Evolutionary conservation across 2,797 vertebrate species (phyloP), one percentile per base, ranked within the genome.

Genomic region (Remorina albescens): DNA sequence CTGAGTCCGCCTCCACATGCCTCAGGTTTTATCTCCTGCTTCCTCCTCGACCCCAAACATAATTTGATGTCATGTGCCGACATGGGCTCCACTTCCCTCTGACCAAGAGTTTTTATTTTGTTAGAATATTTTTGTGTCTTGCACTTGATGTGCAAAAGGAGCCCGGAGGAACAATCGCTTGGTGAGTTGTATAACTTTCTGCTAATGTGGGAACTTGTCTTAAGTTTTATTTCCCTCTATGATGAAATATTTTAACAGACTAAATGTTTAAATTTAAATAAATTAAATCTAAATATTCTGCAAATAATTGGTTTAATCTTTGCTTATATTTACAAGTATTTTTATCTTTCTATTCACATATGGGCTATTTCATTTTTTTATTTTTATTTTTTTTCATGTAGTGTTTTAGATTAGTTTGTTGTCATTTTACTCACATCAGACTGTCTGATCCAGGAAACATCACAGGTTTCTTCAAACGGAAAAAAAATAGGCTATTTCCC

Each of bases 401-500:
- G 3, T 30, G 3, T 12, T 8, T 66, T 56, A 30, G 4, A 59
- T 76, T 42, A 44, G 18, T 57, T 56, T 60, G 19, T 39, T 62
- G 19, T 74, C 12, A 8, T 87, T 90, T 89, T n/a, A n/a, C 84
- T 92, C 77, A 80, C 75, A 81, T 81, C 64, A 82, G 82, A 78
- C 90, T 95, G 94, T 95, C 95, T 93, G 86, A 92, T 92, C 91
- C 25, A 75, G 85, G 88, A 88, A 91, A 91, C 92, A 94, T 96
- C 95, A 96, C 95, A 87, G 87, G 79, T 91, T 93, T 92, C 86
- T 89, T 95, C 94, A 96, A 89, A 95, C 89, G 95, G 94, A 96
- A 96, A 96, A 95, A 94, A 95, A 95, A 95, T 93, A 94, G 93
- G 82, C 92, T 88, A 85, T 92, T 93, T 94, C 88, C 82, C 81